Evolutionary conservation across 2,888 invertebrate genomes (phyloP).

Genomic region (Acleris laterana): DNA sequence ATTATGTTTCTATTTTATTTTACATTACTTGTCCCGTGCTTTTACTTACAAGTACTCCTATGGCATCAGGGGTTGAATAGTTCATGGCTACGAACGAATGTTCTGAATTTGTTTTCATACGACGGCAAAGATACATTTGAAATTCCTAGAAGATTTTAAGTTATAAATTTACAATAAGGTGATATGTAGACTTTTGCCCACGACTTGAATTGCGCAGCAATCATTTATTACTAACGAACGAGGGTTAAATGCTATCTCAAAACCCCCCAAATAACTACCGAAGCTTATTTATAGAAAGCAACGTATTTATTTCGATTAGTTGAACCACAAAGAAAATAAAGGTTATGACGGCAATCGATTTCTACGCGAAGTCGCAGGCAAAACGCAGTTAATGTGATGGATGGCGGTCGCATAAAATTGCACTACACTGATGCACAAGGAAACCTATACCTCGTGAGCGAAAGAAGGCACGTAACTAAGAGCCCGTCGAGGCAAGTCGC

Average conservation of each 20-base stretch:
- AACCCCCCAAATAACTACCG: too few species aligned
- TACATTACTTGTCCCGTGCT: slow-evolving; percentile 62
- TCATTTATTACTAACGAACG: too few species aligned
- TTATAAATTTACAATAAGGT: slow-evolving; percentile 20
- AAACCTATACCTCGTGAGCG: background rate
- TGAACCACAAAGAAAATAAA: too few species aligned
- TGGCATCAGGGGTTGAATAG: slow-evolving; percentile 18
- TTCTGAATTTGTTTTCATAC: slow-evolving; percentile 8
- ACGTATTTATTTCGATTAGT: too few species aligned
- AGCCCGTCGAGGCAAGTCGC: background rate
- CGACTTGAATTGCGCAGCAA: background rate
- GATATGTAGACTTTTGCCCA: slow-evolving; percentile 27
- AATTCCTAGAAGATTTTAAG: slow-evolving; percentile 14
- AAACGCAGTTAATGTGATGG: too few species aligned
- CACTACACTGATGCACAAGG: too few species aligned
- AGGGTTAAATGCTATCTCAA: too few species aligned
- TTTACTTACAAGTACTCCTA: slow-evolving; percentile 26
- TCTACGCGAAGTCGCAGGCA: too few species aligned
- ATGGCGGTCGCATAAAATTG: too few species aligned
- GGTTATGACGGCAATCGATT: too few species aligned
- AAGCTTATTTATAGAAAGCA: too few species aligned
- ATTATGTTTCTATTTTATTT: slow-evolving; percentile 53
- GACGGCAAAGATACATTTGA: slow-evolving; percentile 6
- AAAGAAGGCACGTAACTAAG: background rate
- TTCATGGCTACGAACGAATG: slow-evolving; percentile 33